Percentiles rank a stretch among this genome's conserved stretches.
Evolutionary conservation across 2,888 invertebrate species (phyloP).

Genomic region (Zhuqinia jingwanae): DNA sequence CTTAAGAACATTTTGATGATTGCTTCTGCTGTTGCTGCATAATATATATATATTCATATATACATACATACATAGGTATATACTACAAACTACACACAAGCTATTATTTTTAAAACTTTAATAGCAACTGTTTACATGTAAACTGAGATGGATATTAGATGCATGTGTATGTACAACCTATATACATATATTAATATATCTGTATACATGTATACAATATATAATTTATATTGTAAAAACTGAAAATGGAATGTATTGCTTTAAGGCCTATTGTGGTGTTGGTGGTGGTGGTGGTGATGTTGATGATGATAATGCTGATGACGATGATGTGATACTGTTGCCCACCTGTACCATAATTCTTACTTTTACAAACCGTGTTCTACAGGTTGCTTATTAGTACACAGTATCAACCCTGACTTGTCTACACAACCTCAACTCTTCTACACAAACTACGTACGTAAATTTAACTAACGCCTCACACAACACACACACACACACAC

Average conservation of each 20-base stretch:
- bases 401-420: constrained; percentile 72
- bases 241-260: constrained; percentile 59
- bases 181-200: background rate
- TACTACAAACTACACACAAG: constrained; percentile 2
- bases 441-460: constrained; percentile 65
- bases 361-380: constrained; percentile 70
- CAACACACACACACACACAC: no score
- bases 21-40: background rate
- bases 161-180: background rate
- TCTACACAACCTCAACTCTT: constrained; percentile 63
- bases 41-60: no score
- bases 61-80: background rate
- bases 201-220: constrained; percentile 3
- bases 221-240: constrained; percentile 36
- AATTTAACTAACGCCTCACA: constrained; percentile 71
- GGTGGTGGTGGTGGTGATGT: constrained; percentile 39
- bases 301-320: constrained; percentile 46
- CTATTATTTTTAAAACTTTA: constrained; percentile 35
- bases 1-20: constrained; percentile 13
- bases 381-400: constrained; percentile 70
- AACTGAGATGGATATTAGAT: background rate
- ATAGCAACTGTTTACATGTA: constrained; percentile 24
- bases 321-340: constrained; percentile 64
- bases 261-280: constrained; percentile 52
- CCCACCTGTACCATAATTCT: constrained; percentile 71